Conservation (phyloP, 2,888 invertebrate species). For the Lomographa bimaculata region DNA sequence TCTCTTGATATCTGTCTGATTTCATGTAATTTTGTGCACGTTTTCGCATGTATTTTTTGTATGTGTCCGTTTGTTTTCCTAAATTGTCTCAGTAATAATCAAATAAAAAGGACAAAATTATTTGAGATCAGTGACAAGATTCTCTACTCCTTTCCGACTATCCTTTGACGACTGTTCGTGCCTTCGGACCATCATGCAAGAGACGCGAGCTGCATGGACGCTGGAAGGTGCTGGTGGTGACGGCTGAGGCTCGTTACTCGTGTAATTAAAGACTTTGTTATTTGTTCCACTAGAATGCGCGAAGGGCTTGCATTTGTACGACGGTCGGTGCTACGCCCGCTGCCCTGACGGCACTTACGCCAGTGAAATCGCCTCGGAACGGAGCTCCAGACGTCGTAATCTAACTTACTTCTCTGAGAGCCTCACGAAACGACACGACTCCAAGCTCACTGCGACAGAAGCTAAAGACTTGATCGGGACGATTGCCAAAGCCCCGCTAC, state of each 20-base stretch:
- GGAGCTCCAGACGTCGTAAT: slow-evolving; percentile 70
- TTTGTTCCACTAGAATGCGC: slow-evolving; percentile 86
- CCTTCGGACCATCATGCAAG: slow-evolving; percentile 60
- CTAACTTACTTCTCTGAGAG: slow-evolving; percentile 61
- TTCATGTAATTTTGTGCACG: slow-evolving; percentile 80
- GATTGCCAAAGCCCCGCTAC: slow-evolving; percentile 53
- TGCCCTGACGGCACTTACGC: slow-evolving; percentile 83
- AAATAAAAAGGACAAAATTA: slow-evolving; percentile 70
- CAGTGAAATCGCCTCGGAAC: slow-evolving; percentile 63
- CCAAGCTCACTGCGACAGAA: slow-evolving; percentile 51
- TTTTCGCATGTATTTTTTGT: slow-evolving; percentile 51
- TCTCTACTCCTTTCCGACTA: slow-evolving; percentile 56
- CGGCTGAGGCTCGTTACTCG: slow-evolving; percentile 53
- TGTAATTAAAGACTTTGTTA: slow-evolving; percentile 68
- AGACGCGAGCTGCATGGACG: slow-evolving; percentile 74
- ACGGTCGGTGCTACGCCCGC: slow-evolving; percentile 82
- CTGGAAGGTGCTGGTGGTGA: slow-evolving; percentile 76
- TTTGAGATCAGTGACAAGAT: slow-evolving; percentile 82
- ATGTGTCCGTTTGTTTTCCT: slow-evolving; percentile 48
- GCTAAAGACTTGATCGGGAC: slow-evolving; percentile 64
- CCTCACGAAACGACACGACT: slow-evolving; percentile 59
- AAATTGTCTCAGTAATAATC: slow-evolving; percentile 24
- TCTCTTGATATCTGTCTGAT: slow-evolving; percentile 52
- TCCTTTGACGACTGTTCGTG: slow-evolving; percentile 55
- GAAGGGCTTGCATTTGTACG: slow-evolving; percentile 83